Conservation (phyloP, 2,888 invertebrate species). For the Theodoxus fluviatilis region DNA sequence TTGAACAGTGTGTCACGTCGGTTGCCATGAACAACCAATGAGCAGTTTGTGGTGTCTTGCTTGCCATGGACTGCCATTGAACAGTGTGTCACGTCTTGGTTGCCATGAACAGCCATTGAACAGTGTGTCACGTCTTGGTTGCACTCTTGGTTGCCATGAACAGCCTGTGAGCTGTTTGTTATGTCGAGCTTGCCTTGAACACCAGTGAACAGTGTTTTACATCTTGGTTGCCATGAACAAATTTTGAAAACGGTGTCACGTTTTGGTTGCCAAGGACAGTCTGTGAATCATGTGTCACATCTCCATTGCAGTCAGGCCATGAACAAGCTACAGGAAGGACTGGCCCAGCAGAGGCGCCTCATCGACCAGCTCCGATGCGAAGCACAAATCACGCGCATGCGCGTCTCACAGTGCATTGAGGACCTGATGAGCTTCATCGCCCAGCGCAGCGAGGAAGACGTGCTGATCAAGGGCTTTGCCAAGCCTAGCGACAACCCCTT, state of each 20-base stretch:
- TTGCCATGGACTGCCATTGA: too few relatives aligned
- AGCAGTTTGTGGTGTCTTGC: too few relatives aligned
- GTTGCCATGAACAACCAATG: too few relatives aligned
- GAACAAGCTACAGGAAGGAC: conserved; percentile 63
- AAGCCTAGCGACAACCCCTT: conserved; percentile 93
- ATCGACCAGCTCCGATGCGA: conserved; percentile 93
- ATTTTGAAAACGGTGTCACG: background rate
- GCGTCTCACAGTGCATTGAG: conserved; percentile 87
- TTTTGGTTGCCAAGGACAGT: background rate
- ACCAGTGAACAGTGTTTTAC: too few relatives aligned
- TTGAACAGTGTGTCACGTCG: too few relatives aligned
- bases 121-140: too few relatives aligned
- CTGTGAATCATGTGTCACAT: background rate
- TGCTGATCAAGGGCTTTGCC: conserved; percentile 89
- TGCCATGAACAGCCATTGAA: too few relatives aligned
- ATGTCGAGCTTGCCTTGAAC: background rate
- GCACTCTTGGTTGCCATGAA: too few relatives aligned
- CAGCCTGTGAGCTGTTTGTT: background rate
- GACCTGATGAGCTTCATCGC: conserved; percentile 76
- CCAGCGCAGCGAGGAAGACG: conserved; percentile 87
- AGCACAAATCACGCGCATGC: conserved; percentile 84
- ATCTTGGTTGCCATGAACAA: too few relatives aligned
- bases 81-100: too few relatives aligned
- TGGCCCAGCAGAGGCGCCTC: conserved; percentile 91
- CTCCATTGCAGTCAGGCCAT: conserved; percentile 35